Evolutionary conservation across 2,797 vertebrate species (phyloP), one percentile per base, ranked within the genome.

Genomic region (Nyctalus aviator): DNA sequence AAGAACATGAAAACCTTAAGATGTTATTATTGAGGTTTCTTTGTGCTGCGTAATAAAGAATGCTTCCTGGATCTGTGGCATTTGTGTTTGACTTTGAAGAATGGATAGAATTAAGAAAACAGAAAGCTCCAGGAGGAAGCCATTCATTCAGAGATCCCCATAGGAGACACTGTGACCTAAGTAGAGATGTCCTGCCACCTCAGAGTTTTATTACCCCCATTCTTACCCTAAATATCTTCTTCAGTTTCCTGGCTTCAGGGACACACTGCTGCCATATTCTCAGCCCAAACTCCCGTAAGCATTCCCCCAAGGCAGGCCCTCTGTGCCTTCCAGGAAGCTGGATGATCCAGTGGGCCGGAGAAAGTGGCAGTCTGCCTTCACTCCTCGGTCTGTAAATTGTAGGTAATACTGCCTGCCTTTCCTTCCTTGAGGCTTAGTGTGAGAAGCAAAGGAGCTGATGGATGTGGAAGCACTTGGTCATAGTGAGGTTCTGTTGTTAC

Each of bases 11-110:
- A 32, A 75, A 72, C 69, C 62, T 53, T 5, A 15, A 53, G 37
- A 10, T 76, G 10, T 37, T 37, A 0, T 50, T 25, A 11, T 32
- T 27, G 20, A 21, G 30, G 15, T 64, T 71, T 86, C 72, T 84
- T n/a, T 53, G 3, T 53, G 73, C 48, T 55, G 12, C 48, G 13
- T 90, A 78, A 75, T 79, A 46, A 62, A 20, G 81, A 53, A 35
- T 1, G 35, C 53, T 92, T 81, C 35, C 35, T 27, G 23, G 23
- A 32, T 57, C 20, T 44, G 8, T 30, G 18, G 64, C 30, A 41
- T 88, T 76, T 68, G 32, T 32, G 14, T 72, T 89, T 89, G 68
- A 37, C 81, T 81, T 86, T 41, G 57, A 78, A n/a, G 32, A 68
- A 13, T 23, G 21, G 25, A 18, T 6, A 21, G 41, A 30, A 50